These are phyloP conservation scores for Hypomesus transpacificus DNA, from an alignment of 2,113 vertebrate genomes.

Conservation along the genomic window DNA sequence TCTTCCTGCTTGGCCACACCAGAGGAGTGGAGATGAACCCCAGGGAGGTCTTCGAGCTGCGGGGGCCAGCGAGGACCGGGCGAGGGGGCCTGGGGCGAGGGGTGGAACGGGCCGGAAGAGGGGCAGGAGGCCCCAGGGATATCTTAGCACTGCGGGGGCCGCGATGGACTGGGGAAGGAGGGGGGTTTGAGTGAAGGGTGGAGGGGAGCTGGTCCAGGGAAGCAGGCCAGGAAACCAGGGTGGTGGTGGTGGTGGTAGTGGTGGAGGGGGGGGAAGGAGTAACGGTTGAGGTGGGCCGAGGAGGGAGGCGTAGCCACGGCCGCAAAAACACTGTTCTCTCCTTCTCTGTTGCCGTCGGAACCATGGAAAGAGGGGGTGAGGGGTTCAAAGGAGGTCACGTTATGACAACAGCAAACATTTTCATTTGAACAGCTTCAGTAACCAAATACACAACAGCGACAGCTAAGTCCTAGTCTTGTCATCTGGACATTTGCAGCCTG, in stretches of 20 bases:
- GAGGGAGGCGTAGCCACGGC: conserved; percentile 28
- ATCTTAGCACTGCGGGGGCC: not conserved
- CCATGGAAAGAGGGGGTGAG: conserved; percentile 25
- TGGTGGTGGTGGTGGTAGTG: not conserved
- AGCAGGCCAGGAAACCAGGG: not conserved
- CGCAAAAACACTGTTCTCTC: conserved; percentile 40
- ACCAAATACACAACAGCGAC: no score
- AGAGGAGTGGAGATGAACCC: conserved; percentile 82
- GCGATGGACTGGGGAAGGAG: not conserved
- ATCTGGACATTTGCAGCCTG: no score
- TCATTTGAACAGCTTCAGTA: no score
- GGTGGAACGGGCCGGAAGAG: not conserved
- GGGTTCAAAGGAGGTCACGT: conserved; percentile 42
- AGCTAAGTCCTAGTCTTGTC: no score
- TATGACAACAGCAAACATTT: not conserved
- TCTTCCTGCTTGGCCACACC: conserved; percentile 77
- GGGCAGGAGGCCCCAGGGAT: not conserved
- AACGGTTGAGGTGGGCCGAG: not conserved
- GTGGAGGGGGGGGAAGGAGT: not conserved
- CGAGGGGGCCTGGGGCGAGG: not conserved
- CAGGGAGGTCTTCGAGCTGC: conserved; percentile 61
- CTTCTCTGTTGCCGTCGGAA: conserved; percentile 34
- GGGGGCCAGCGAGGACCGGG: not conserved
- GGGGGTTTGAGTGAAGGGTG: not conserved
- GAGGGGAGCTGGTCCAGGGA: not conserved